A percentile compares a stretch with the other conserved stretches of the same genome.
These are phyloP conservation scores for Pocillopora damicornis DNA, from an alignment of 64 coral and sea anemone species.

Conservation along the genomic window DNA sequence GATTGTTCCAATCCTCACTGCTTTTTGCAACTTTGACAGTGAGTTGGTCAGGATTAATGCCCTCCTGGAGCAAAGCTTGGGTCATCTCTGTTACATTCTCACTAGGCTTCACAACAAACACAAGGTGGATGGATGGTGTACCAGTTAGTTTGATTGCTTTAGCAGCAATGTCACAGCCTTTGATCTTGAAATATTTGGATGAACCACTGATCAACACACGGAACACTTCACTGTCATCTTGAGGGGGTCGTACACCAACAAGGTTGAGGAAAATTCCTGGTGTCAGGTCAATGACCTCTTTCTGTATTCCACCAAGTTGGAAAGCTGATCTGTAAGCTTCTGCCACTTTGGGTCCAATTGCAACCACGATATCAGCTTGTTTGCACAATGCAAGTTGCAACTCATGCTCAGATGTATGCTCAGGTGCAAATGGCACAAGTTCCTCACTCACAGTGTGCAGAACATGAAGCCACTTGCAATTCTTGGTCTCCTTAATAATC, in stretches of 20 bases:
- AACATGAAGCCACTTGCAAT: conserved; percentile 34
- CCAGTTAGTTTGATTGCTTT: conserved; percentile 1
- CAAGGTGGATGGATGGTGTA: neutral
- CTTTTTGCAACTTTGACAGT: neutral
- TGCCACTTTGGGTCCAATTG: conserved; percentile 27
- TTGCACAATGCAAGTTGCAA: neutral
- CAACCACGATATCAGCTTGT: conserved; percentile 15
- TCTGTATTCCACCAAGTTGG: neutral
- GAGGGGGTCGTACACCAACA: neutral
- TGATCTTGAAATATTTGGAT: conserved; percentile 19
- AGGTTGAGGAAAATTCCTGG: conserved; percentile 16
- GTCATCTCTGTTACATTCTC: conserved; percentile 22
- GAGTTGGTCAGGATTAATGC: neutral
- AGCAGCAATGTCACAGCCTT: conserved; percentile 31
- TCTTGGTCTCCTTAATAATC: conserved; percentile 8
- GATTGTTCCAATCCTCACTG: neutral
- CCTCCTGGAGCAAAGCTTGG: neutral
- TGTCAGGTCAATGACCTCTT: conserved; percentile 18
- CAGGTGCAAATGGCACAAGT: neutral
- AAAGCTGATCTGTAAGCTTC: conserved; percentile 8
- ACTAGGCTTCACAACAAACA: neutral
- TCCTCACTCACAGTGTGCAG: conserved; percentile 32
- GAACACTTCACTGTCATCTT: conserved; percentile 1
- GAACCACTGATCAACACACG: conserved; percentile 16
- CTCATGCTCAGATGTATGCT: conserved; percentile 16